Evolutionary conservation across 1,140 invertebrate genomes (phyloP).

Genomic region (Maconellicoccus hirsutus): DNA sequence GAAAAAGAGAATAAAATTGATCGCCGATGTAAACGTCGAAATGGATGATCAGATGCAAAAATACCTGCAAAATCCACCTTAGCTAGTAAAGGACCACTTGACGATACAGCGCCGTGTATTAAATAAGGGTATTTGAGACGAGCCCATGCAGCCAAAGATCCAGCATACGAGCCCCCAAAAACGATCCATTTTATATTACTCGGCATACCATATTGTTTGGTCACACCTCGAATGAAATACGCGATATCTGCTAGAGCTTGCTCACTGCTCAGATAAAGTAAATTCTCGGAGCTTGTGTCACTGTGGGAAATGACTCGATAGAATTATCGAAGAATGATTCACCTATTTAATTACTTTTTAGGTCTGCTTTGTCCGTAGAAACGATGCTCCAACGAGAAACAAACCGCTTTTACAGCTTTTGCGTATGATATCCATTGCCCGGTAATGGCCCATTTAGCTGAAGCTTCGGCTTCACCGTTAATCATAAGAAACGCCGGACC

Average conservation of each 20-base stretch:
- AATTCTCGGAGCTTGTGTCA: slow-evolving; percentile 60
- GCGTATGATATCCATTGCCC: slow-evolving; percentile 76
- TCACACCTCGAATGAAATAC: slow-evolving; percentile 60
- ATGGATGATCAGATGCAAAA: background rate
- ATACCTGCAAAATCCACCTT: slow-evolving; percentile 67
- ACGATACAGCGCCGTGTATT: slow-evolving; percentile 70
- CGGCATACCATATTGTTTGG: slow-evolving; percentile 47
- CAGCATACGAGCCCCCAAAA: slow-evolving; percentile 89
- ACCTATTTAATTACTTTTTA: slow-evolving; percentile 46
- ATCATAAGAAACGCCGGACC: slow-evolving; percentile 82
- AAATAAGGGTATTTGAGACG: slow-evolving; percentile 82
- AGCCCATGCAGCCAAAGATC: slow-evolving; percentile 80
- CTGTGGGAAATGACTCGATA: slow-evolving; percentile 38
- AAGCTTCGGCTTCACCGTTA: slow-evolving; percentile 62
- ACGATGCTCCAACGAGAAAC: slow-evolving; percentile 80
- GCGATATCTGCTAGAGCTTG: slow-evolving; percentile 83
- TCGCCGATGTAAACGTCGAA: background rate
- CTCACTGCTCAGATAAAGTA: slow-evolving; percentile 65
- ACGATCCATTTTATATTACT: slow-evolving; percentile 69
- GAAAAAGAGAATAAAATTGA: slow-evolving; percentile 4
- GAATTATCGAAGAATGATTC: background rate
- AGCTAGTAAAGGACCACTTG: slow-evolving; percentile 75
- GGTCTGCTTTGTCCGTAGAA: slow-evolving; percentile 90
- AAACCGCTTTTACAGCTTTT: slow-evolving; percentile 62
- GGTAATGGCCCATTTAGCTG: slow-evolving; percentile 66